Conservation (phyloP, 2,888 invertebrate genomes). For the Mesodorylaimus sp. region DNA sequence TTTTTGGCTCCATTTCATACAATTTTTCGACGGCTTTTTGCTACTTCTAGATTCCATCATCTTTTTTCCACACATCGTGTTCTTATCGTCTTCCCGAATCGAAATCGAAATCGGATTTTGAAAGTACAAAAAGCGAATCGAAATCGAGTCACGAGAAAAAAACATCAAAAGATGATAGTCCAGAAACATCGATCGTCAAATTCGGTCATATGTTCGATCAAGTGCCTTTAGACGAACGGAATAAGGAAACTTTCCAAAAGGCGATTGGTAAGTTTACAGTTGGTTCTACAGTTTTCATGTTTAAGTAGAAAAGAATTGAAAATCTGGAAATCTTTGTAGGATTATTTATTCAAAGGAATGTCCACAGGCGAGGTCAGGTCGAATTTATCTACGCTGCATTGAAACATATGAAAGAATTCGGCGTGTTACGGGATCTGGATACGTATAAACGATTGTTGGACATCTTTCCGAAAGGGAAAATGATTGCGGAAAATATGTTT, state of each 20-base stretch:
- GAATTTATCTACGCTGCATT: constrained; percentile 83
- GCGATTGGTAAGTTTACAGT: constrained; percentile 1
- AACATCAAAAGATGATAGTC: no score
- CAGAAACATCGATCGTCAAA: not conserved
- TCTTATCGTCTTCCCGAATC: no score
- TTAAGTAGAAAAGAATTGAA: not conserved
- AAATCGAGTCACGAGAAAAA: no score
- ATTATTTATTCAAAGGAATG: constrained; percentile 50
- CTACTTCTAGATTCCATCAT: no score
- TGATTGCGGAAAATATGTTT: constrained; percentile 51
- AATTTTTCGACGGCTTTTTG: no score
- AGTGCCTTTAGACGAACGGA: not conserved
- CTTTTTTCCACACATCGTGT: no score
- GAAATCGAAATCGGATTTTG: no score
- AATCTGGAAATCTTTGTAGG: constrained; percentile 29
- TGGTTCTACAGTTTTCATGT: not conserved
- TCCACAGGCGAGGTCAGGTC: constrained; percentile 61
- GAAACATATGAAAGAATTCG: constrained; percentile 67
- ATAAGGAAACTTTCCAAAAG: constrained; percentile 6
- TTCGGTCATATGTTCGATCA: constrained; percentile 1
- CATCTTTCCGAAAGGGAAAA: constrained; percentile 50
- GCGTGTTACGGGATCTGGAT: constrained; percentile 52
- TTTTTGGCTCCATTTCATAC: no score
- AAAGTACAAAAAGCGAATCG: no score
- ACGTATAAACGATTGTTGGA: constrained; percentile 32